phyloP scores from a whole-genome alignment of 2,888 invertebrate species.

The Podotricha telesiphe region DNA sequence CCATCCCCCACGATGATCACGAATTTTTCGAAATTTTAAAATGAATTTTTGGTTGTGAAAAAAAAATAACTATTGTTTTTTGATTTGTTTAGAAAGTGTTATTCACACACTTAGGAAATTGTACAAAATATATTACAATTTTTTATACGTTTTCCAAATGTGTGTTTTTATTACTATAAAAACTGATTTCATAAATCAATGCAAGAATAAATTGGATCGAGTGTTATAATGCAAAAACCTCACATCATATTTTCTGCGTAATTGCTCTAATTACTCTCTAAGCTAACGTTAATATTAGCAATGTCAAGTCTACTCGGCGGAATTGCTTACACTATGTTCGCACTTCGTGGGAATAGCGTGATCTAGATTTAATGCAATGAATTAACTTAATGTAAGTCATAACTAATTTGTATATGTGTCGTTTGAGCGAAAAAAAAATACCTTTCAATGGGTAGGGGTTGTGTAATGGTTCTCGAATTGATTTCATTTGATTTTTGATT shows the following conservation, averaged over 20 bases:
- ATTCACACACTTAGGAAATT: too few relatives aligned
- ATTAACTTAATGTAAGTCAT: conserved; percentile 4
- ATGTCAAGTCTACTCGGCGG: conserved; percentile 23
- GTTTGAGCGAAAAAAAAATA: background rate
- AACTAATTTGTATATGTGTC: background rate
- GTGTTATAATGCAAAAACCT: conserved; percentile 6
- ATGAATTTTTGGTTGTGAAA: too few relatives aligned
- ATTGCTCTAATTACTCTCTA: conserved; percentile 18
- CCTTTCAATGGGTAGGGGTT: too few relatives aligned
- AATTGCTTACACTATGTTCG: conserved; percentile 6
- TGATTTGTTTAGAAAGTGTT: too few relatives aligned
- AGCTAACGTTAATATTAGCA: conserved; percentile 19
- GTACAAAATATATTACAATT: too few relatives aligned
- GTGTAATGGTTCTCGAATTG: background rate
- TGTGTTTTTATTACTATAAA: background rate
- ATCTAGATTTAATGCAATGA: conserved; percentile 20
- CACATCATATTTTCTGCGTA: conserved; percentile 11
- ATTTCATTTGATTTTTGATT: background rate
- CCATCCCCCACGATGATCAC: too few relatives aligned
- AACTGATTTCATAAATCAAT: background rate
- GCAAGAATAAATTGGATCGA: too few relatives aligned
- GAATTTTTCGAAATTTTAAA: too few relatives aligned
- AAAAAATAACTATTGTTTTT: too few relatives aligned
- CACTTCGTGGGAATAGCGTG: conserved; percentile 12
- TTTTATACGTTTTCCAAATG: too few relatives aligned